Evolutionary conservation across 2,113 vertebrate species (phyloP), one percentile per base, ranked within the genome.

Genomic region (Cheirogaleus medius): DNA sequence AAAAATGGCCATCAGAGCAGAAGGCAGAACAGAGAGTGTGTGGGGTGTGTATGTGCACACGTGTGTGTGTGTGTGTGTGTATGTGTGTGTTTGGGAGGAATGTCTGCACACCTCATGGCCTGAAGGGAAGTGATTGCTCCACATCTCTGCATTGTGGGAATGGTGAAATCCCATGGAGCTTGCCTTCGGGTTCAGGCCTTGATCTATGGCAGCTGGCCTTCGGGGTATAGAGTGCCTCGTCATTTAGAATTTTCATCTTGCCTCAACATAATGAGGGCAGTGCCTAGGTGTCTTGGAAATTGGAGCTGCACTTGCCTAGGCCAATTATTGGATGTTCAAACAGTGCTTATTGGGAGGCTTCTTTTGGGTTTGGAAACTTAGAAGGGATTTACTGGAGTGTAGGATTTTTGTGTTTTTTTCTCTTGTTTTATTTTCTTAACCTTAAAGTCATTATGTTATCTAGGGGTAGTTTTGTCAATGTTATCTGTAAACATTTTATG

Each of bases 211-310:
- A 77, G 56, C 87, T 92, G 71, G 58, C 69, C 84, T 95, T 82
- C 44, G 54, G 88, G 64, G 23, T 60, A 68, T 56, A 39, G 56
- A 27, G 17, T 69, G 84, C 66, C 47, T 83, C 66, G 87, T 84
- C 42, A 56, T 74, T 93, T 73, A 84, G 20, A 89, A 56, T 94
- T 88, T 74, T 91, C 63, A 52, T 95, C 39, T 86, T 95, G 54
- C 68, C 44, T 74, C 42, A 54, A 25, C 47, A 69, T 42, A 95
- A 78, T 87, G 69, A 94, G 52, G 42, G 93, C 76, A 87, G 49
- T 85, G 76, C 58, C 60, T 86, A 42, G 49, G 39, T 83, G 49
- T 80, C 84, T 91, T 94, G 32, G 87, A 91, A 83, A 54, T 78
- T 71, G 66, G 52, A 84, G 20, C 29, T 71, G 3, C n/a, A 74